Conservation (phyloP, 2,797 vertebrate species). For the Bryconaethiops microstoma region DNA sequence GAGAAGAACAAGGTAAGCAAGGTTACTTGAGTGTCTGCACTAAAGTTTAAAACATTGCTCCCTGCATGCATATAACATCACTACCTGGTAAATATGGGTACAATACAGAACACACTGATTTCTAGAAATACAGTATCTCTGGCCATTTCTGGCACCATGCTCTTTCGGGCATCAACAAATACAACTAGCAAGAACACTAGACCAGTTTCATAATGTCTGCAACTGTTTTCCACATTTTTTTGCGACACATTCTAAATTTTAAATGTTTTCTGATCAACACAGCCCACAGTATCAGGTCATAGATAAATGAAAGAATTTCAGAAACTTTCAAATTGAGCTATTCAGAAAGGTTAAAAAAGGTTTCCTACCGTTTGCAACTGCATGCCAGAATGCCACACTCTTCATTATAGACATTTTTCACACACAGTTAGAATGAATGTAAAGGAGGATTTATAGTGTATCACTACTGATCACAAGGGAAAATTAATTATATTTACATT, state of each 20-base stretch:
- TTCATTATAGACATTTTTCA: too few species aligned
- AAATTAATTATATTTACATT: background rate
- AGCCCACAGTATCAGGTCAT: background rate
- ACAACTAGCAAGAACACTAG: background rate
- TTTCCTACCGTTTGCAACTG: too few species aligned
- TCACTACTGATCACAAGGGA: background rate
- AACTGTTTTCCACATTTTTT: background rate
- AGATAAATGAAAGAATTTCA: background rate
- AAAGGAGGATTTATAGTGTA: background rate
- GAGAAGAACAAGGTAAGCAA: background rate
- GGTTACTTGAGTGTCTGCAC: conserved; percentile 5
- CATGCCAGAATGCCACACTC: too few species aligned
- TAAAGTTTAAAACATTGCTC: conserved; percentile 5
- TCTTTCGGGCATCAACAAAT: background rate
- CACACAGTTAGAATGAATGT: too few species aligned
- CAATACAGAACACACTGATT: too few species aligned
- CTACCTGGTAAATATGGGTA: background rate
- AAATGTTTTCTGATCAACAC: too few species aligned
- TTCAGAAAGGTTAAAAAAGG: background rate
- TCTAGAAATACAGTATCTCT: background rate
- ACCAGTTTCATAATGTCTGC: background rate
- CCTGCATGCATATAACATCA: background rate
- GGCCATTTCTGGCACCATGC: too few species aligned
- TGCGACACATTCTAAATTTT: background rate
- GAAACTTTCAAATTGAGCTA: background rate